Percentiles rank a stretch among this genome's conserved stretches.
phyloP scores from a whole-genome alignment of 2,888 invertebrate genomes.

The Apodemia zela region DNA sequence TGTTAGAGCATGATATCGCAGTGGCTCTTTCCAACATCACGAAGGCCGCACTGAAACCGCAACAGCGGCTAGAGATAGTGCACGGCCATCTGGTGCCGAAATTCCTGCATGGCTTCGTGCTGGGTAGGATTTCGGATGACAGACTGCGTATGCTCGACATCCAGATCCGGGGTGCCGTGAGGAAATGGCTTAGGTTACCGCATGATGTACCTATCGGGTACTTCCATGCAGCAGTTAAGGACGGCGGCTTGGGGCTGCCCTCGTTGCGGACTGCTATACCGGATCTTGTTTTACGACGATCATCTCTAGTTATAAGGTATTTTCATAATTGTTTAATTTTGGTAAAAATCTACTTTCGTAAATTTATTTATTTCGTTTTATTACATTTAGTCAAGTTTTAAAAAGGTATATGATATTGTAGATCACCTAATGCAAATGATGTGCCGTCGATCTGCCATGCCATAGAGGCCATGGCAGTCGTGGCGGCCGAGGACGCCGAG shows the following conservation, averaged over 20 bases:
- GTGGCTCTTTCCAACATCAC: conserved; percentile 28
- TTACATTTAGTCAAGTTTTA: background rate
- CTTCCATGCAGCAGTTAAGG: conserved; percentile 38
- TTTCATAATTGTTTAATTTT: background rate
- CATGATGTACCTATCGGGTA: conserved; percentile 36
- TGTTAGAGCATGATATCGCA: conserved; percentile 35
- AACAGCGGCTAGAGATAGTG: conserved; percentile 46
- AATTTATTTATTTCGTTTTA: background rate
- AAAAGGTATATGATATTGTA: background rate
- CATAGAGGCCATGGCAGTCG: background rate
- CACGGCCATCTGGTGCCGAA: conserved; percentile 48
- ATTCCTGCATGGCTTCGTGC: conserved; percentile 43
- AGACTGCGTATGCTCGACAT: conserved; percentile 42
- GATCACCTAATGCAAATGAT: too few relatives aligned
- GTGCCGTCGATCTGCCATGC: too few relatives aligned
- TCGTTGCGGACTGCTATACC: background rate
- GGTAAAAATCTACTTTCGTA: background rate
- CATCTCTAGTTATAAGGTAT: background rate
- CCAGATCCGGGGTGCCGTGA: conserved; percentile 36
- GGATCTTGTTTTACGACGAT: background rate
- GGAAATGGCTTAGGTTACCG: conserved; percentile 42
- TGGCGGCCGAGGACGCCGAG: background rate
- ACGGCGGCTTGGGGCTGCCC: conserved; percentile 37
- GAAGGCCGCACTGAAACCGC: conserved; percentile 19
- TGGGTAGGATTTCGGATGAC: conserved; percentile 37